These are phyloP conservation scores for Echiichthys vipera DNA, from an alignment of 2,797 vertebrate genomes.

Conservation along the genomic window DNA sequence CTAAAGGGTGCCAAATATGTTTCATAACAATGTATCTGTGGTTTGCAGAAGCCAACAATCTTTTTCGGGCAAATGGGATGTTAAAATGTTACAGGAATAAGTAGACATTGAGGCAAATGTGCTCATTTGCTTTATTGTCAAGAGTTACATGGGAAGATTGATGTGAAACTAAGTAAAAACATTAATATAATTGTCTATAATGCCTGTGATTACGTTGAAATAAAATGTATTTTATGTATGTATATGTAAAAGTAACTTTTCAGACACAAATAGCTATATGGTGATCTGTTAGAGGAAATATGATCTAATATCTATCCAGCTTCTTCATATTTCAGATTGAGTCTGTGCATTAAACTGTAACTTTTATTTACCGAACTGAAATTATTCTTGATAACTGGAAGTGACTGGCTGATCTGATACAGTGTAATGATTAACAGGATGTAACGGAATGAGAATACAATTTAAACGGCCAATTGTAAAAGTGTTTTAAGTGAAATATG, in stretches of 20 bases:
- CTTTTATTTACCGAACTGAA: conserved; percentile 14
- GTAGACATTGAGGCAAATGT: not conserved
- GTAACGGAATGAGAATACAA: not conserved
- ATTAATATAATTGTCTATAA: too few relatives aligned
- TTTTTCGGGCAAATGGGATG: too few relatives aligned
- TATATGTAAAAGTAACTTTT: not conserved
- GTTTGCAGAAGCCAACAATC: too few relatives aligned
- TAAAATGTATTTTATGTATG: not conserved
- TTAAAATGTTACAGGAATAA: not conserved
- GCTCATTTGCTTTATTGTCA: not conserved
- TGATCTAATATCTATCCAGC: not conserved
- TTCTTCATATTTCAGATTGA: not conserved
- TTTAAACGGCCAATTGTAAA: not conserved
- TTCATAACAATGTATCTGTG: too few relatives aligned
- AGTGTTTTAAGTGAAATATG: conserved; percentile 9
- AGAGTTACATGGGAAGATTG: too few relatives aligned
- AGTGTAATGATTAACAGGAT: conserved; percentile 14
- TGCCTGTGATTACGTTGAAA: not conserved
- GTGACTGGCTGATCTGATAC: conserved; percentile 5
- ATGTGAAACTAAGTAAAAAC: too few relatives aligned
- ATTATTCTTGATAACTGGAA: not conserved
- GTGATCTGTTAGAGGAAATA: not conserved
- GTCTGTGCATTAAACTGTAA: not conserved
- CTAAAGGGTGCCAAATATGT: too few relatives aligned
- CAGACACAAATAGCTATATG: not conserved